Base-by-base conservation (phyloP, 2,113 vertebrate species). In the Hippocampus zosterae region DNA sequence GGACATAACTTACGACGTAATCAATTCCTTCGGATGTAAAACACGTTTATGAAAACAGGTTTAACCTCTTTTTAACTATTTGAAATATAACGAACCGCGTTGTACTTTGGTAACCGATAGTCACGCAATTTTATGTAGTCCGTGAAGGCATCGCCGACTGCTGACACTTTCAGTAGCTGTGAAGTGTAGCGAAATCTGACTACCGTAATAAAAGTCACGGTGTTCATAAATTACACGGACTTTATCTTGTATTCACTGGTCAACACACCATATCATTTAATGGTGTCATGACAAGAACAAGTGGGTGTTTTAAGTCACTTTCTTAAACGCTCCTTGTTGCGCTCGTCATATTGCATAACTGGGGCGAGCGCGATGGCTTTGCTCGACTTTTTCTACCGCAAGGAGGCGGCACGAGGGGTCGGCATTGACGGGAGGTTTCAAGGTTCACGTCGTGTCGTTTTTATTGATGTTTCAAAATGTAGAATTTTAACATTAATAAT, bases 151-250 rank as follows among this genome's bases (percentile, higher is more conserved):
- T 18, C 63, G 25, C 41, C 3, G 63, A 25, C 63, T 18, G 7
- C 42, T 65, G 63, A 65, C 63, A 65, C 63, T 65, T 65, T 65
- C 63, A 65, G 63, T 27, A 65, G 63, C 63, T 60, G 57, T 60
- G 29, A 33, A 60, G 27, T 59, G 56, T 1, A 60, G 57, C 16
- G 57, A 60, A 60, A 60, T 33, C 57, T 60, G 57, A 33, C 57
- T 33, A 37, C 27, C 27, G 27, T 7, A 29, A 18, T 60, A 18
- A 33, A 60, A 60, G 16, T 8, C 27, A 60, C 18, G 27, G 8
- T 6, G 25, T 18, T 33, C 6, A 18, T 18, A 60, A 60, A 60
- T 33, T 1, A 33, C 25, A 27, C 27, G 27, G 27, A 60, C 7
- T 29, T 9, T 33, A 33, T 33, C 57, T 4, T 3, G 5, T 33